phyloP scores from a whole-genome alignment of 2,113 vertebrate genomes.

The Microtus richardsoni region DNA sequence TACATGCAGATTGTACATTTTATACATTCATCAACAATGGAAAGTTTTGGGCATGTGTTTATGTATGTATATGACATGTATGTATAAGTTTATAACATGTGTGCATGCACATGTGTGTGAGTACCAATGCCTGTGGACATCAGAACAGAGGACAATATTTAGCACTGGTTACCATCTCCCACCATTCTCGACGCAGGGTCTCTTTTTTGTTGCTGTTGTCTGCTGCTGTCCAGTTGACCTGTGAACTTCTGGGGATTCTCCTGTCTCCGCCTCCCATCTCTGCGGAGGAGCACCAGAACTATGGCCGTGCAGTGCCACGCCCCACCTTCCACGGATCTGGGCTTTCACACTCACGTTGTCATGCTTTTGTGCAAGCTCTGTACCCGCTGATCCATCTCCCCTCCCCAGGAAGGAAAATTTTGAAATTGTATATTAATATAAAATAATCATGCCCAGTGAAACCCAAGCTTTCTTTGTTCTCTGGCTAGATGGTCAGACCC shows the following conservation, averaged over 20 bases:
- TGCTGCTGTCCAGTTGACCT: not conserved
- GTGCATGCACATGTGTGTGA: not conserved
- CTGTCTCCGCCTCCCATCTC: not conserved
- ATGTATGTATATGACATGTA: not conserved
- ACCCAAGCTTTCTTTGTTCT: constrained; percentile 10
- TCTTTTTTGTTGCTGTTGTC: not conserved
- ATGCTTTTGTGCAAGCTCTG: not conserved
- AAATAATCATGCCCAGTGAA: constrained; percentile 2
- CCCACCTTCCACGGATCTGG: not conserved
- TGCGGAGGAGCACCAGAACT: not conserved
- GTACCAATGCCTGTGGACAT: too few relatives aligned
- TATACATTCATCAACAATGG: not conserved
- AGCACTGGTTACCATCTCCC: not conserved
- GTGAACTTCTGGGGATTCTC: not conserved
- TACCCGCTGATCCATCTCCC: too few relatives aligned
- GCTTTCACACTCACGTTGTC: not conserved
- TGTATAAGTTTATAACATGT: not conserved
- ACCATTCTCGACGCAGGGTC: too few relatives aligned
- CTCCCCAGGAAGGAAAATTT: not conserved
- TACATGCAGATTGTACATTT: not conserved
- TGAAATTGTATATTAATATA: not conserved
- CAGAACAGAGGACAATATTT: too few relatives aligned
- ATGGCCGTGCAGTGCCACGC: accelerated
- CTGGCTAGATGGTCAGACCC: not conserved
- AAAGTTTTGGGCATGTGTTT: not conserved